Conservation (phyloP, 1,140 invertebrate genomes). For the Drosophila elegans region DNA sequence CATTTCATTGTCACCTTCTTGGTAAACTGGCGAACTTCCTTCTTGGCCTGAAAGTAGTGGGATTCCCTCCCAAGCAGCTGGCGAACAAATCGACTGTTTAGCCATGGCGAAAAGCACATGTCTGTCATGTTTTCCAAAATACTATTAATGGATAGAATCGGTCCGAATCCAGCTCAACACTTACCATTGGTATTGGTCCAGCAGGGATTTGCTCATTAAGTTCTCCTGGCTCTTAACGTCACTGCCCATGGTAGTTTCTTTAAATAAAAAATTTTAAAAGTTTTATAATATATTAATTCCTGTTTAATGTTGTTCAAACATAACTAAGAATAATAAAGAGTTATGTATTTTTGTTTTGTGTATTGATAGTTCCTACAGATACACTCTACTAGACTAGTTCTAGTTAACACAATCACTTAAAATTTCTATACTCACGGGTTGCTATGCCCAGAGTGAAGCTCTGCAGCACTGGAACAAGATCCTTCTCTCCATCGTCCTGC, state of each 20-base stretch:
- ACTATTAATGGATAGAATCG: constrained; percentile 61
- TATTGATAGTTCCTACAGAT: too few relatives aligned
- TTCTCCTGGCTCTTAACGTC: constrained; percentile 48
- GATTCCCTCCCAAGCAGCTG: constrained; percentile 53
- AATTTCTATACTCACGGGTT: constrained; percentile 55
- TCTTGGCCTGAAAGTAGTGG: constrained; percentile 55
- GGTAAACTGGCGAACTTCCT: constrained; percentile 63
- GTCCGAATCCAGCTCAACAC: constrained; percentile 4
- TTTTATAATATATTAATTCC: too few relatives aligned
- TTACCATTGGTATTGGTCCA: constrained; percentile 72
- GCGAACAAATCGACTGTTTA: constrained; percentile 41
- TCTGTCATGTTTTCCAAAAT: constrained; percentile 72
- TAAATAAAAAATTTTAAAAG: background rate
- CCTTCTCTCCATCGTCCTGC: constrained; percentile 35
- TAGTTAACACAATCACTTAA: background rate
- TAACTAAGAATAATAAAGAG: too few relatives aligned
- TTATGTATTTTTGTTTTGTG: too few relatives aligned
- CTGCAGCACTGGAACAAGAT: constrained; percentile 63
- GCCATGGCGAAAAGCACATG: constrained; percentile 77
- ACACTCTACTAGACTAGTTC: too few relatives aligned
- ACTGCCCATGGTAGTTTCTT: constrained; percentile 79
- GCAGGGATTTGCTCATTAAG: constrained; percentile 43
- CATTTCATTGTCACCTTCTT: constrained; percentile 37
- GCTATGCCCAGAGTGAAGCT: constrained; percentile 69
- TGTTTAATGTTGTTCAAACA: too few relatives aligned